A percentile compares a stretch with the other conserved stretches of the same genome.
Evolutionary conservation across 2,113 vertebrate genomes (phyloP).

Genomic region (Coptodon bakossiorum): DNA sequence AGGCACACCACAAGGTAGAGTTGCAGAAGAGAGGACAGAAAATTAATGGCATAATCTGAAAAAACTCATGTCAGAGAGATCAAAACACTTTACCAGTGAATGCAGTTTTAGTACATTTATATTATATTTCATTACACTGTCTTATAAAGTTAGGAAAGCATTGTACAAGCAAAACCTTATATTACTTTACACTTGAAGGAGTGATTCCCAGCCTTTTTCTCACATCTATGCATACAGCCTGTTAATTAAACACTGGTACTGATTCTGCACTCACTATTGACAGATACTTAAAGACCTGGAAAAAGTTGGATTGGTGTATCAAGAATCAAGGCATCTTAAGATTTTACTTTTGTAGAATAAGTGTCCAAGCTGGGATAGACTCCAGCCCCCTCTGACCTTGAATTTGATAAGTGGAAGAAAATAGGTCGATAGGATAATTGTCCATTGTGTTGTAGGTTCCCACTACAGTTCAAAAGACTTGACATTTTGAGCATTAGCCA

Average conservation of each 20-base stretch:
- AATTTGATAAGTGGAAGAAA: neutral
- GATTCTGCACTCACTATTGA: neutral
- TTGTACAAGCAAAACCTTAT: neutral
- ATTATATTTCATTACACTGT: neutral
- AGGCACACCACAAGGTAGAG: neutral
- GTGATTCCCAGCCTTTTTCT: neutral
- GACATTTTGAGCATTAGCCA: neutral
- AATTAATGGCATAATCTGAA: neutral
- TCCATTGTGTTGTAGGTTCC: neutral
- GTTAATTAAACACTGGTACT: neutral
- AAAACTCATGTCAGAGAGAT: neutral
- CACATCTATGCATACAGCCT: neutral
- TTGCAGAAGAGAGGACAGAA: neutral
- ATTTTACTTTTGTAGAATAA: neutral
- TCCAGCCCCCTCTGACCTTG: neutral
- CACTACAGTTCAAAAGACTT: neutral
- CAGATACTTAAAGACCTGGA: neutral
- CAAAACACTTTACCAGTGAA: no score
- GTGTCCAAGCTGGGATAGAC: neutral
- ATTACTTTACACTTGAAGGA: neutral
- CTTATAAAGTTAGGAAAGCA: neutral
- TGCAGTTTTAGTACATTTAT: neutral
- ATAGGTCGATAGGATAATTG: neutral
- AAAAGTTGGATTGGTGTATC: neutral
- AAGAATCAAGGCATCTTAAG: neutral